Percentiles rank a stretch among this genome's conserved stretches.
These are phyloP conservation scores for Drosophila subsilvestris DNA, from an alignment of 2,888 invertebrate species.

Conservation along the genomic window DNA sequence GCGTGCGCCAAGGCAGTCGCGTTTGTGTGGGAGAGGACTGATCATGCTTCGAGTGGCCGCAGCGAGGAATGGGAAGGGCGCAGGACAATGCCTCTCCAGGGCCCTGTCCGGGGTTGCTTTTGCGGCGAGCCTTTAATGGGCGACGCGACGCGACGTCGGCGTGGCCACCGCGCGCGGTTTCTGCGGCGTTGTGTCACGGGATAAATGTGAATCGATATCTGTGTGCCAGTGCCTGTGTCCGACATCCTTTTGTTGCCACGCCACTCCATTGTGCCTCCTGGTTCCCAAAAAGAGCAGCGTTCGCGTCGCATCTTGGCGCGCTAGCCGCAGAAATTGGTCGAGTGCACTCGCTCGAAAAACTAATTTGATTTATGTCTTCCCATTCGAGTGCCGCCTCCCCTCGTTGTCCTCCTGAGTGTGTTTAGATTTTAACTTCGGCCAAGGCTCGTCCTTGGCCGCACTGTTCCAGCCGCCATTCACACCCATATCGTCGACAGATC, in stretches of 20 bases:
- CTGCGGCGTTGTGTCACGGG: constrained; percentile 72
- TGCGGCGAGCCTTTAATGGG: constrained; percentile 66
- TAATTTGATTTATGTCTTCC: constrained; percentile 81
- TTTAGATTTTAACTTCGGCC: constrained; percentile 29
- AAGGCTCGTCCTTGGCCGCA: no score
- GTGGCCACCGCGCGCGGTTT: constrained; percentile 47
- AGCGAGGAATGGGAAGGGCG: constrained; percentile 44
- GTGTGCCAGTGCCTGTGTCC: constrained; percentile 29
- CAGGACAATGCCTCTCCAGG: constrained; percentile 17
- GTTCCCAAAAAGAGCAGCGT: constrained; percentile 63
- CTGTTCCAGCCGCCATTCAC: constrained; percentile 55
- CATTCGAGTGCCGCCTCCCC: constrained; percentile 62
- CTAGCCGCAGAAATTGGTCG: constrained; percentile 70
- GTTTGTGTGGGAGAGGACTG: constrained; percentile 57
- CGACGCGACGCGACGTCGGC: constrained; percentile 32
- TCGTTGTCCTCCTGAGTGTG: not conserved
- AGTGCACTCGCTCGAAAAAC: constrained; percentile 79
- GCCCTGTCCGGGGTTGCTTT: constrained; percentile 53
- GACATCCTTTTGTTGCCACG: constrained; percentile 51
- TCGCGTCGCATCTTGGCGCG: constrained; percentile 48
- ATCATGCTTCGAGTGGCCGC: constrained; percentile 52
- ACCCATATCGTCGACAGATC: constrained; percentile 57
- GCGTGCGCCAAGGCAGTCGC: constrained; percentile 59
- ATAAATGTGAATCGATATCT: constrained; percentile 73
- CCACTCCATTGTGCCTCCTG: constrained; percentile 30